A percentile compares a stretch with the other conserved stretches of the same genome.
Evolutionary conservation across 2,113 vertebrate genomes (phyloP).

Genomic region (Muntiacus muntjak): DNA sequence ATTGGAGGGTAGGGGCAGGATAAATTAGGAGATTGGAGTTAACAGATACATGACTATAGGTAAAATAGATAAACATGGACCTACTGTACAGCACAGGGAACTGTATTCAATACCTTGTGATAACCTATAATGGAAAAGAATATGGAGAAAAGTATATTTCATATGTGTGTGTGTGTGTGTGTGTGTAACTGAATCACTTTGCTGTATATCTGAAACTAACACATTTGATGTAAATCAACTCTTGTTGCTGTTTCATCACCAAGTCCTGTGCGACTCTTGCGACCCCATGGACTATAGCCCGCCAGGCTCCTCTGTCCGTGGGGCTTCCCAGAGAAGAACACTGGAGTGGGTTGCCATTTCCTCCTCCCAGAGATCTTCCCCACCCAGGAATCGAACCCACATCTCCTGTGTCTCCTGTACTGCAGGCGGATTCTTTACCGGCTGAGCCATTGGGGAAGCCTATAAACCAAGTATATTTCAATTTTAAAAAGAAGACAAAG

Average conservation of each 20-base stretch:
- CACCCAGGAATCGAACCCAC: not conserved
- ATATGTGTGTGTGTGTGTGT: not conserved
- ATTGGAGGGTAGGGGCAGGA: not conserved
- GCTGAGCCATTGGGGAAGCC: not conserved
- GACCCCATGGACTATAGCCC: not conserved
- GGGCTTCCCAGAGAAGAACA: not conserved
- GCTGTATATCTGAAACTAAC: not conserved
- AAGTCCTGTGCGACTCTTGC: not conserved
- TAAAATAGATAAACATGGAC: not conserved
- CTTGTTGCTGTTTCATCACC: not conserved
- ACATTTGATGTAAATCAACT: not conserved
- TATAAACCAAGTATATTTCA: not conserved
- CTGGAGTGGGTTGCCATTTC: not conserved
- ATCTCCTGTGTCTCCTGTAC: not conserved
- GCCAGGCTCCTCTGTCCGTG: not conserved
- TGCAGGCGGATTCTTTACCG: accelerated
- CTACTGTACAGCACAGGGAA: not conserved
- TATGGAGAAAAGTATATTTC: not conserved
- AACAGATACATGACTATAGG: not conserved
- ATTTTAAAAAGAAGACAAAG: not conserved
- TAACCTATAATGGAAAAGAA: not conserved
- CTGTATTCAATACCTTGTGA: not conserved
- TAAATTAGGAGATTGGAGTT: not conserved
- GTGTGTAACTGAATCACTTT: not conserved
- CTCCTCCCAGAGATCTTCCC: not conserved